A percentile compares a stretch with the other conserved stretches of the same genome.
phyloP scores from a whole-genome alignment of 2,113 vertebrate species.

The Arizona elegans region DNA sequence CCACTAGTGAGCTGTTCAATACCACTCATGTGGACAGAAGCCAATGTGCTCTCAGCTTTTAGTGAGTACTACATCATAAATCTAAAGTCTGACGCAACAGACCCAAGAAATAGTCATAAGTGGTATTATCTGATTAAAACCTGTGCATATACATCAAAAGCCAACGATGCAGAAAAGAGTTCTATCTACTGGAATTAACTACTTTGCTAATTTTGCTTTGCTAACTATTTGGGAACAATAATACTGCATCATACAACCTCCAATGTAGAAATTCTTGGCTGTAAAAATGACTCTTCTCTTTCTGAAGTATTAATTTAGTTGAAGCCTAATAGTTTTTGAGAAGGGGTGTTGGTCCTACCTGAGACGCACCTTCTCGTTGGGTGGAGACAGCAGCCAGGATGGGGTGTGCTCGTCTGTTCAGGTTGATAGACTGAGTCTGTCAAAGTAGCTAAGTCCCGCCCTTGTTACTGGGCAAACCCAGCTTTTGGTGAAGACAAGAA shows the following conservation, averaged over 20 bases:
- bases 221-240: background rate
- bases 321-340: background rate
- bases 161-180: constrained; percentile 1
- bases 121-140: background rate
- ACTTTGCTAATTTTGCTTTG: background rate
- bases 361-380: no score
- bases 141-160: background rate
- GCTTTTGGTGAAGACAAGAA: no score
- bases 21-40: background rate
- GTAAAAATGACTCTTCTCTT: background rate
- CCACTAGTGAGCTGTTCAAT: background rate
- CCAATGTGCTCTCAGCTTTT: background rate
- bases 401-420: no score
- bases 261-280: background rate
- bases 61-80: background rate
- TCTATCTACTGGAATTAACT: background rate
- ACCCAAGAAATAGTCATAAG: background rate
- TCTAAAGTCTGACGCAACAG: background rate
- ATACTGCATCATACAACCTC: background rate
- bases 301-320: background rate
- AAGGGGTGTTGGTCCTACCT: no score
- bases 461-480: no score
- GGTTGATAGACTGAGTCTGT: no score
- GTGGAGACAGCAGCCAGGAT: no score
- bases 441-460: no score